phyloP scores from a whole-genome alignment of 2,797 vertebrate genomes.

The Pangasius mekongensis region DNA sequence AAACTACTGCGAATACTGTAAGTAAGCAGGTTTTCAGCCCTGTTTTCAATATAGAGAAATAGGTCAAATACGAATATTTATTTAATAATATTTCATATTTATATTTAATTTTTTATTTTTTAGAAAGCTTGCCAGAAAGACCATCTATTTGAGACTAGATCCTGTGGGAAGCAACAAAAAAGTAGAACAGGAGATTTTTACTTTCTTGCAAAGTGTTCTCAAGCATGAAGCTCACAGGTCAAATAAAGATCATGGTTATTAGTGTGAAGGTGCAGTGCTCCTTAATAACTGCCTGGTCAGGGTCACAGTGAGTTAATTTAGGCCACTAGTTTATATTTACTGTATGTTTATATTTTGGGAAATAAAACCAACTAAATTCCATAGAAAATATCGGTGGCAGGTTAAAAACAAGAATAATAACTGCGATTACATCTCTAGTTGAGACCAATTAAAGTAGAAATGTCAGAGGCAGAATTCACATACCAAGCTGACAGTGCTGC shows the following conservation, averaged over 20 bases:
- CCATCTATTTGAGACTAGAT: not conserved
- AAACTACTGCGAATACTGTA: not conserved
- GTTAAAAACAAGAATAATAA: not conserved
- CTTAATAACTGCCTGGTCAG: not conserved
- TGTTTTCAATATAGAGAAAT: not conserved
- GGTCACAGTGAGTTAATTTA: conserved; percentile 3
- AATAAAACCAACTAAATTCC: not conserved
- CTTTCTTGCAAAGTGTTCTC: not conserved
- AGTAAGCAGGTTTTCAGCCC: not conserved
- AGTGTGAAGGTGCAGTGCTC: not conserved
- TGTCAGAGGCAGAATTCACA: not conserved
- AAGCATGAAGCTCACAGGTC: not conserved
- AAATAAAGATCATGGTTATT: not conserved
- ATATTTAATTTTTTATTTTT: not conserved
- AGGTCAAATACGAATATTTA: not conserved
- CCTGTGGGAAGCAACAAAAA: not conserved
- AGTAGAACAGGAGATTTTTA: too few relatives aligned
- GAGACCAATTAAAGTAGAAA: not conserved
- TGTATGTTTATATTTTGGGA: not conserved
- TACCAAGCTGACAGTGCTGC: not conserved
- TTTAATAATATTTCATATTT: not conserved
- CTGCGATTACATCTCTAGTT: not conserved
- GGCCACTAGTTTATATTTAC: not conserved
- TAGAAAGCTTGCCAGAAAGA: not conserved
- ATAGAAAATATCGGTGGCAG: not conserved